Base-by-base conservation (phyloP, 2,113 vertebrate species). In the Heterotis niloticus region DNA sequence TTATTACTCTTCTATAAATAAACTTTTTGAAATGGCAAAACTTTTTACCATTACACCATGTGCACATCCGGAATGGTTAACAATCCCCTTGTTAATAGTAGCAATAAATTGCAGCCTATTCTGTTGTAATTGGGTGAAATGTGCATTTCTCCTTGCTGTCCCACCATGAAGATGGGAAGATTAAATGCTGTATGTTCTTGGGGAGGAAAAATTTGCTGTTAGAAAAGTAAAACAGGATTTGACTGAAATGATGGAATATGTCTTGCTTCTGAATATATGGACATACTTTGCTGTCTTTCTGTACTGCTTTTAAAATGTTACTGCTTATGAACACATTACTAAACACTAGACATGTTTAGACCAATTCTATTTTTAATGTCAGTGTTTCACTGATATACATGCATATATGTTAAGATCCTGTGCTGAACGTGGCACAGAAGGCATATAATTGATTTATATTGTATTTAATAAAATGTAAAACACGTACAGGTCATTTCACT, bases 381-480 rank as follows among this genome's bases (percentile, higher is more conserved):
- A 82, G 79, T 87, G 87, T 88, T 88, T 87, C 87, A 87, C 85
- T 88, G 87, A 84, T 89, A 86, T 87, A 84, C 87, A 88, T 89
- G 84, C 83, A 84, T 85, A 85, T 83, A 81, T 89, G 89, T 90
- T 89, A 87, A 87, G 85, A 88, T 81, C 56, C 56, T 81, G 87
- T 59, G 66, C 59, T 28, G 79, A 64, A 51, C 66, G 75, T 28
- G 20, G 24, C 66, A 26, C 56, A 72, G 67, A 69, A 57, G 56
- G 57, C 24, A 78, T 82, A 83, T 87, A 81, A 87, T 88, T 88
- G 78, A 87, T 91, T 89, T 83, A 88, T 88, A 89, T 88, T 87
- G 87, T 90, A 76, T 80, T 80, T 76, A 80, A 88, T 87, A 85
- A 88, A 84, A 84, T 70, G 60, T 83, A 83, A 85, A 88, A 69